phyloP scores from a whole-genome alignment of 2,888 invertebrate species.

The Sisyra terminalis region DNA sequence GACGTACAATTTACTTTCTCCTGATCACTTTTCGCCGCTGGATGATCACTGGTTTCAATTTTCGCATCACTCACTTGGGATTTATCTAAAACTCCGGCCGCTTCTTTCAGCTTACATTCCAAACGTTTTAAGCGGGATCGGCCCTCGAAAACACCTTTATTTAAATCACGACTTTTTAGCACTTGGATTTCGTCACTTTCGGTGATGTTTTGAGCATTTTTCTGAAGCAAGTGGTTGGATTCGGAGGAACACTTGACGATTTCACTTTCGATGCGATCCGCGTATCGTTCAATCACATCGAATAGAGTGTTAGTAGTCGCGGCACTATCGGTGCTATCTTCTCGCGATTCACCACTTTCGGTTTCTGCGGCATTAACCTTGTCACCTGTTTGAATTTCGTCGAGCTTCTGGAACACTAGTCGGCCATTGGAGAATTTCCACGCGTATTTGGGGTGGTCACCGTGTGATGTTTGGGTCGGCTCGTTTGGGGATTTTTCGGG shows the following conservation, averaged over 20 bases:
- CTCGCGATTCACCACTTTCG: slow-evolving; percentile 10
- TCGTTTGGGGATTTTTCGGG: background rate
- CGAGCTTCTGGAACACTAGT: slow-evolving; percentile 6
- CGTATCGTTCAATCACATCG: slow-evolving; percentile 9
- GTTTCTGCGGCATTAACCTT: slow-evolving; percentile 4
- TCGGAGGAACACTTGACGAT: slow-evolving; percentile 22
- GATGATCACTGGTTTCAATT: background rate
- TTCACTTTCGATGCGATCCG: slow-evolving; percentile 12
- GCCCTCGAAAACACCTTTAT: slow-evolving; percentile 24
- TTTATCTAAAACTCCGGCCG: slow-evolving; percentile 19
- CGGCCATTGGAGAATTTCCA: slow-evolving; percentile 5
- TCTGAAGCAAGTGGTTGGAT: slow-evolving; percentile 14
- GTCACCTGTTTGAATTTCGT: slow-evolving; percentile 1
- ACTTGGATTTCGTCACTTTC: slow-evolving; percentile 9
- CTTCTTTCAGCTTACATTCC: slow-evolving; percentile 25
- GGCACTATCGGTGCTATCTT: slow-evolving; percentile 3
- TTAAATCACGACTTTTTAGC: slow-evolving; percentile 21
- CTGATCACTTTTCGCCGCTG: slow-evolving; percentile 2
- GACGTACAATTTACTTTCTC: background rate
- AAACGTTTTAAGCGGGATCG: slow-evolving; percentile 31
- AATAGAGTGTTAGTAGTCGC: slow-evolving; percentile 4
- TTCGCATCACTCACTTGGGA: background rate
- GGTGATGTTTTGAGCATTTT: slow-evolving; percentile 19
- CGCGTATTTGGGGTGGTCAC: slow-evolving; percentile 6
- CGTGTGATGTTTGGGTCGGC: slow-evolving; percentile 1